These are phyloP conservation scores for Ochotona curzoniae DNA, from an alignment of 2,113 vertebrate species.

Conservation along the genomic window DNA sequence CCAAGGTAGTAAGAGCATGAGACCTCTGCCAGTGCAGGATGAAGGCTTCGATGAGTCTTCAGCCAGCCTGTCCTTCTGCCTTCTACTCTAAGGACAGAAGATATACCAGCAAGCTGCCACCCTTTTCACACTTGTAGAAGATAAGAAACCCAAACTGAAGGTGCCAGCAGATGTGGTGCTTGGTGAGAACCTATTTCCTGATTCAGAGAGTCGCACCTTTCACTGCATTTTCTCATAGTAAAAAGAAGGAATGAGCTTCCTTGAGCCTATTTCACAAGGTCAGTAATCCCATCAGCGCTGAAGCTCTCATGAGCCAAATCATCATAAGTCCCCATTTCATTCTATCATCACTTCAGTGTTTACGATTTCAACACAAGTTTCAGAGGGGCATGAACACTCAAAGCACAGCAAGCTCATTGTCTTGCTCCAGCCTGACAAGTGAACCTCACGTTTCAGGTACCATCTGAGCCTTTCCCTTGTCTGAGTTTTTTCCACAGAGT, in stretches of 20 bases:
- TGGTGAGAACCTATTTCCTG: background rate
- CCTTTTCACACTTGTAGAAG: background rate
- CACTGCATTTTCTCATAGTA: background rate
- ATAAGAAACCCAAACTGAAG: background rate
- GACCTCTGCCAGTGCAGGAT: no score
- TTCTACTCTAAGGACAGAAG: no score
- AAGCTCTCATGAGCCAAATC: background rate
- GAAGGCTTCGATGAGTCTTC: no score
- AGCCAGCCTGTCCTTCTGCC: no score
- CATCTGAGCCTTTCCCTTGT: conserved; percentile 66
- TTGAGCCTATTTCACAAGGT: background rate
- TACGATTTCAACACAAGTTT: background rate
- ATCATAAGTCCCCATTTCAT: background rate
- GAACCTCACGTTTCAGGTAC: conserved; percentile 63
- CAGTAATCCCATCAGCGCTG: background rate
- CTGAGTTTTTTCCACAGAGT: conserved; percentile 71
- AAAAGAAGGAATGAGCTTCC: background rate
- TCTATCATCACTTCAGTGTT: background rate
- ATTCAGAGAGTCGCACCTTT: background rate
- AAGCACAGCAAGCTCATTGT: background rate
- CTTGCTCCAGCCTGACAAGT: background rate
- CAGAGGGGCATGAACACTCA: background rate
- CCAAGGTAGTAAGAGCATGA: no score
- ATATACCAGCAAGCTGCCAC: no score
- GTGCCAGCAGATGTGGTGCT: background rate